Conservation (phyloP, 2,888 invertebrate genomes). For the Neelides folsomi region DNA sequence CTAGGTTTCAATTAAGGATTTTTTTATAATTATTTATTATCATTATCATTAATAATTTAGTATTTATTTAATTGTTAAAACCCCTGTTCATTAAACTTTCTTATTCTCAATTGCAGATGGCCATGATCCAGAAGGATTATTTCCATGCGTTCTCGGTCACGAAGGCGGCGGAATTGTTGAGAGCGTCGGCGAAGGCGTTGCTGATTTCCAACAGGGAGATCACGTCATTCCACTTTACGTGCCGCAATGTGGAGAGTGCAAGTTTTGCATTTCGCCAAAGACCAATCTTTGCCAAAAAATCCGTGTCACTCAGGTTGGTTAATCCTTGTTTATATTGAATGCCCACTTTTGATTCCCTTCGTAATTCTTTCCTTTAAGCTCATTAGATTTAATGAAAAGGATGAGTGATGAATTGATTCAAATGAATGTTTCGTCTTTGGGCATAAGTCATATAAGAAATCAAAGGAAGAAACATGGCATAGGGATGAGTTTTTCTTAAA, state of each 20-base stretch:
- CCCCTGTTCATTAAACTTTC: no score
- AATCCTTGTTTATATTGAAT: background rate
- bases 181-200: slow-evolving; percentile 85
- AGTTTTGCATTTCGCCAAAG: slow-evolving; percentile 87
- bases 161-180: slow-evolving; percentile 96
- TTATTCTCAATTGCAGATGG: slow-evolving; percentile 45
- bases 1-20: slow-evolving; percentile 38
- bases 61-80: no score
- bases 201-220: slow-evolving; percentile 73
- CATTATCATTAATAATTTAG: no score
- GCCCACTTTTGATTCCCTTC: no score
- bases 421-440: no score
- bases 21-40: no score
- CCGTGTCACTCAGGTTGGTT: slow-evolving; percentile 46
- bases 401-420: no score
- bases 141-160: slow-evolving; percentile 87
- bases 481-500: no score
- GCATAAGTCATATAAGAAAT: no score
- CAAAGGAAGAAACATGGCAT: no score
- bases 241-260: slow-evolving; percentile 92
- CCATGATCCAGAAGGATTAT: slow-evolving; percentile 76
- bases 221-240: slow-evolving; percentile 95
- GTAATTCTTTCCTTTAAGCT: no score
- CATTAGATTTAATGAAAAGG: no score
- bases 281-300: slow-evolving; percentile 96